Evolutionary conservation across 2,113 vertebrate species (phyloP).

Genomic region (Oryzias woworae): DNA sequence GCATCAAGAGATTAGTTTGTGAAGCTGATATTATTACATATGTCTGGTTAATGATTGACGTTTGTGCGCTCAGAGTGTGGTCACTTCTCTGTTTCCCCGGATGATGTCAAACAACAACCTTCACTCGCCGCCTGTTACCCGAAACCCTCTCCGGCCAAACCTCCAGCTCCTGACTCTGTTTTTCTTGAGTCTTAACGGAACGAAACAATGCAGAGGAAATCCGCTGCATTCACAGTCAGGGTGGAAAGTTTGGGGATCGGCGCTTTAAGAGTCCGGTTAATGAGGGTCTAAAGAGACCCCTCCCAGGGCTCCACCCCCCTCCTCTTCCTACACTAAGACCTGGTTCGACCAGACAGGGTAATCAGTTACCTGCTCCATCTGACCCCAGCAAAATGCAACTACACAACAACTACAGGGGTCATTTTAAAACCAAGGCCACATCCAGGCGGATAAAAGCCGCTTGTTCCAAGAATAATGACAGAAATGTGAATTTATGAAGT

Average conservation of each 20-base stretch:
- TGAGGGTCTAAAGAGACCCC: constrained; percentile 43
- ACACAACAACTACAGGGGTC: constrained; percentile 35
- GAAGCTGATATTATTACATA: not conserved
- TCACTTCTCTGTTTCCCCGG: not conserved
- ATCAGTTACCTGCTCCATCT: constrained; percentile 76
- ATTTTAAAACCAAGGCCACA: constrained; percentile 16
- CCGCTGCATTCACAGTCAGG: constrained; percentile 38
- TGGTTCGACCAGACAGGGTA: constrained; percentile 70
- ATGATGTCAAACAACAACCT: not conserved
- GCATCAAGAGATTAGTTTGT: constrained; percentile 2
- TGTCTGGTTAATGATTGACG: not conserved
- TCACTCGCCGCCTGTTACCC: constrained; percentile 26
- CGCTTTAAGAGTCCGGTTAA: constrained; percentile 50
- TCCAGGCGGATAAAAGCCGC: not conserved
- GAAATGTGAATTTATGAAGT: no score
- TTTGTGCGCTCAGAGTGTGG: not conserved
- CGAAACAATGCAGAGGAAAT: constrained; percentile 63
- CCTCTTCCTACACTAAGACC: constrained; percentile 52
- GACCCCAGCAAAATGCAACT: constrained; percentile 40
- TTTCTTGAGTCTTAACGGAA: constrained; percentile 54
- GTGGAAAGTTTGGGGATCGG: constrained; percentile 54
- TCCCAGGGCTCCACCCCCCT: constrained; percentile 23
- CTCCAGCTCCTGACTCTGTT: constrained; percentile 41
- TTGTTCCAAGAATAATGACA: not conserved
- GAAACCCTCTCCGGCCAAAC: constrained; percentile 50